phyloP scores from a whole-genome alignment of 2,888 invertebrate genomes.

The Atethmia centrago region DNA sequence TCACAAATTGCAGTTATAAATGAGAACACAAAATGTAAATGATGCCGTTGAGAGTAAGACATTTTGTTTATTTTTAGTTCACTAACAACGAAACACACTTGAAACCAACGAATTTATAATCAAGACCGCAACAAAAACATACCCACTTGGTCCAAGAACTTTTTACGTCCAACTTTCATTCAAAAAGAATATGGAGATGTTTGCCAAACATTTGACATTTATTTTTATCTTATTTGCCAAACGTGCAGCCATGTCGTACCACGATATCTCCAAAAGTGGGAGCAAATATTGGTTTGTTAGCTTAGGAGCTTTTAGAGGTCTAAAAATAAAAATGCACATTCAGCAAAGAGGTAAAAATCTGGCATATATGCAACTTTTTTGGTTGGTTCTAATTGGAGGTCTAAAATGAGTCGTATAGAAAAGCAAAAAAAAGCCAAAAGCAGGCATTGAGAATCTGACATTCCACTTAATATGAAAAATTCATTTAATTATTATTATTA shows the following conservation, averaged over 20 bases:
- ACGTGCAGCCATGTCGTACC: conserved; percentile 38
- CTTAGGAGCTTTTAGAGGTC: conserved; percentile 29
- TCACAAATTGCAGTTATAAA: neutral
- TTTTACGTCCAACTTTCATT: conserved; percentile 7
- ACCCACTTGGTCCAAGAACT: neutral
- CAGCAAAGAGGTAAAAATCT: neutral
- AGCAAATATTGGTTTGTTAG: conserved; percentile 43
- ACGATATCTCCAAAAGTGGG: conserved; percentile 6
- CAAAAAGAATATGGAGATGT: conserved; percentile 21
- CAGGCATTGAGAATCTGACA: too few relatives aligned
- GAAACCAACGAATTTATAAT: neutral
- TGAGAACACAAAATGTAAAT: neutral
- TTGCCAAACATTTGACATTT: conserved; percentile 40
- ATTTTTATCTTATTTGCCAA: conserved; percentile 46
- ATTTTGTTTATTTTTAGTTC: neutral
- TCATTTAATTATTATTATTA: too few relatives aligned
- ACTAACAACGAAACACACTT: neutral
- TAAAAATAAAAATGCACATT: conserved; percentile 37
- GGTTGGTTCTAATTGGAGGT: neutral
- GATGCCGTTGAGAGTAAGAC: neutral
- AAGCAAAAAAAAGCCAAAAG: too few relatives aligned
- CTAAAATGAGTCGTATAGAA: too few relatives aligned
- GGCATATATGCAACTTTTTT: neutral
- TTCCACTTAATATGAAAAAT: too few relatives aligned
- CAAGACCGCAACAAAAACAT: neutral